A percentile compares a stretch with the other conserved stretches of the same genome.
Conservation (phyloP, 2,113 vertebrate species). For the Prunella himalayana region DNA sequence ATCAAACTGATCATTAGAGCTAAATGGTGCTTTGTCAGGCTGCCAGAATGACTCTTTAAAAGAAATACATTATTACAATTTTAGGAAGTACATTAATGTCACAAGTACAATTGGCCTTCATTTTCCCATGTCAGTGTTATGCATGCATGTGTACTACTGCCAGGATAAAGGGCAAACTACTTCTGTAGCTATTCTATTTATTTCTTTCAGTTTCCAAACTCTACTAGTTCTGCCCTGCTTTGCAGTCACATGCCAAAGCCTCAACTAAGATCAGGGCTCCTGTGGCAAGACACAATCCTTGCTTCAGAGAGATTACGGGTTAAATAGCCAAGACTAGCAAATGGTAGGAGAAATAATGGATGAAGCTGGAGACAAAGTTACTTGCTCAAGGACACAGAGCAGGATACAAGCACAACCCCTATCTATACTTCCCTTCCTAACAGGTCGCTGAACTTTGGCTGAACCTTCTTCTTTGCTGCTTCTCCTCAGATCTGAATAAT, state of each 20-base stretch:
- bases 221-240: background rate
- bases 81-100: background rate
- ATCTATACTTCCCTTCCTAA: background rate
- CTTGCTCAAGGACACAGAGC: background rate
- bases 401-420: background rate
- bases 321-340: background rate
- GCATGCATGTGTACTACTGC: accelerated
- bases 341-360: background rate
- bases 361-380: background rate
- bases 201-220: background rate
- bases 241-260: background rate
- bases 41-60: background rate
- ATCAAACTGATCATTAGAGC: background rate
- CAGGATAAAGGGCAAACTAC: background rate
- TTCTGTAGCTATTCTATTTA: background rate
- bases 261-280: background rate
- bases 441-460: background rate
- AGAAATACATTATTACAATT: background rate
- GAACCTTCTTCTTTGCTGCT: background rate
- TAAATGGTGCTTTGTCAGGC: background rate
- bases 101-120: background rate
- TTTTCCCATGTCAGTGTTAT: background rate
- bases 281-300: background rate
- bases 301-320: background rate
- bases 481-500: background rate